Conservation (phyloP, 1,140 invertebrate species). For the Dendrolimus kikuchii region DNA sequence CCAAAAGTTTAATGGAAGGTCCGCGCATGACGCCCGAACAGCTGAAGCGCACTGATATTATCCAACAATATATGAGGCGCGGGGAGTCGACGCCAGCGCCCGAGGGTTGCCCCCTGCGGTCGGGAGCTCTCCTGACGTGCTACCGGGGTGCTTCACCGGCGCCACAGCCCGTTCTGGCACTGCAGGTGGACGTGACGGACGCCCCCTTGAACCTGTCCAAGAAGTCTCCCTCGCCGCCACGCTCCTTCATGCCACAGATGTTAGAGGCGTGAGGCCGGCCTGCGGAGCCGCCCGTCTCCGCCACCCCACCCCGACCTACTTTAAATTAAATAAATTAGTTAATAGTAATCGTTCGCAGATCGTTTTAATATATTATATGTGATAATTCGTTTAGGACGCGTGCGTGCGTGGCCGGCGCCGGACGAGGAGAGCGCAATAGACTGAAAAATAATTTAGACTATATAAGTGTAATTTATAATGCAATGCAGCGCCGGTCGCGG, state of each 20-base stretch:
- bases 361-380: conserved; percentile 72
- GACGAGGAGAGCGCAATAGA: conserved; percentile 71
- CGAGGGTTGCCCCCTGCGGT: conserved; percentile 45
- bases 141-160: conserved; percentile 66
- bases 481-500: conserved; percentile 70
- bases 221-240: conserved; percentile 84
- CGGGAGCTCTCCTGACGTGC: conserved; percentile 36
- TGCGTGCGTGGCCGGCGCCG: conserved; percentile 68
- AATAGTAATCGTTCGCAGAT: conserved; percentile 68
- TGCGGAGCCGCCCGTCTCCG: conserved; percentile 63
- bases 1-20: conserved; percentile 90
- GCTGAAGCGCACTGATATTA: conserved; percentile 89
- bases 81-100: conserved; percentile 69
- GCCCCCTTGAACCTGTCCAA: conserved; percentile 90
- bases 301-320: conserved; percentile 66
- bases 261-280: conserved; percentile 73
- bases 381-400: conserved; percentile 71
- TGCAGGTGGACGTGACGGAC: conserved; percentile 87
- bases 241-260: conserved; percentile 71
- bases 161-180: conserved; percentile 69
- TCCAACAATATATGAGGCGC: conserved; percentile 91
- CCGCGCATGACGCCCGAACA: conserved; percentile 91
- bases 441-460: conserved; percentile 70
- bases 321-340: conserved; percentile 68
- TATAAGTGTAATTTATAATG: conserved; percentile 71